These are phyloP conservation scores for Neoniphon sammara DNA, from an alignment of 2,797 vertebrate genomes.

Conservation along the genomic window DNA sequence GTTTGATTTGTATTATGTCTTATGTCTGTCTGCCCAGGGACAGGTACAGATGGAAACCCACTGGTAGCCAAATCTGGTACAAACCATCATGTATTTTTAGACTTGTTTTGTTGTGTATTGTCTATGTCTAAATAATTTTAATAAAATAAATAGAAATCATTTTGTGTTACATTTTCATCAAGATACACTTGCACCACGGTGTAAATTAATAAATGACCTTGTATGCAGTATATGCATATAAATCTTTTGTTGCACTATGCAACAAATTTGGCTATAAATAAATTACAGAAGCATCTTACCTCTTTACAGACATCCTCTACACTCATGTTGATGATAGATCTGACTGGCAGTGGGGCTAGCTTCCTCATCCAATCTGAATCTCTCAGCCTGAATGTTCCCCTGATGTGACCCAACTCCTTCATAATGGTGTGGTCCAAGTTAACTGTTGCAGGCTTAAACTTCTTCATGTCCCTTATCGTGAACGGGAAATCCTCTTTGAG, in stretches of 20 bases:
- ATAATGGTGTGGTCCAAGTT: constrained; percentile 90
- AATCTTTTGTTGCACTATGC: no score
- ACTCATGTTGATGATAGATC: constrained; percentile 78
- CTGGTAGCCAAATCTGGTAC: no score
- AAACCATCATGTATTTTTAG: no score
- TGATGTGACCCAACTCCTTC: constrained; percentile 84
- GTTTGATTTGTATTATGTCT: no score
- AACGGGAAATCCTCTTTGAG: constrained; percentile 87
- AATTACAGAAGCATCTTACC: constrained; percentile 67
- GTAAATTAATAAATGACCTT: constrained; percentile 8
- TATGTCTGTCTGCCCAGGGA: no score
- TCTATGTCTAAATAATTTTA: no score
- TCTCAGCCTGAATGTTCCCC: constrained; percentile 79
- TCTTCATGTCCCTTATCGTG: constrained; percentile 75
- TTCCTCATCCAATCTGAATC: constrained; percentile 65
- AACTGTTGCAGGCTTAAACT: constrained; percentile 80
- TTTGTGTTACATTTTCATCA: background rate
- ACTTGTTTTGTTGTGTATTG: no score
- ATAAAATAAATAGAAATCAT: background rate
- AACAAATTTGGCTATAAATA: background rate
- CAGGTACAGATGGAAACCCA: no score
- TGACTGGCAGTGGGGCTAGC: constrained; percentile 73
- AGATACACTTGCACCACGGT: background rate
- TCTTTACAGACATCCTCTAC: constrained; percentile 81
- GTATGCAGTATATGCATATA: background rate